A percentile compares a stretch with the other conserved stretches of the same genome.
phyloP scores from a whole-genome alignment of 2,797 vertebrate species.

The Hippopotamyrus pictus region DNA sequence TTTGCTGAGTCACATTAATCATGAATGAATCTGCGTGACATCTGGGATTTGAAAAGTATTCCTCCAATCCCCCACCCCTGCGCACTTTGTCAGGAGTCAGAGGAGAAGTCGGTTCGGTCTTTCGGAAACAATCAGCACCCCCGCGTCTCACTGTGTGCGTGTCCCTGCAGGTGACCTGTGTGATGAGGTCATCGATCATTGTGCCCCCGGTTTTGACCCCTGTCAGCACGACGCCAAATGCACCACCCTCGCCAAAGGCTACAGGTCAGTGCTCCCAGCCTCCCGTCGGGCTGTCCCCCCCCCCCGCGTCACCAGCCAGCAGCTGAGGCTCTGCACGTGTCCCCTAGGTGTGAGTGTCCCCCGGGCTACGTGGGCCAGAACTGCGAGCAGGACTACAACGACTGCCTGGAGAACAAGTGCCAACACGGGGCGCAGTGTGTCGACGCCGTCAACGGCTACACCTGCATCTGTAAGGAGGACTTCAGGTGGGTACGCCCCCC shows the following conservation, averaged over 20 bases:
- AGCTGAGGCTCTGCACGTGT: neutral
- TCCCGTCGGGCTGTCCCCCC: neutral
- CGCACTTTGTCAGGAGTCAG: neutral
- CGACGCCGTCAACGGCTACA: constrained; percentile 84
- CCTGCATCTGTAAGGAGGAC: constrained; percentile 82
- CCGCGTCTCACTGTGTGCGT: constrained; percentile 12
- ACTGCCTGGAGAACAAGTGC: constrained; percentile 83
- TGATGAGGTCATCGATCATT: constrained; percentile 85
- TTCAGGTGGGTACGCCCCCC: constrained; percentile 73
- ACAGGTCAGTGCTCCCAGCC: constrained; percentile 65
- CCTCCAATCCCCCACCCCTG: neutral
- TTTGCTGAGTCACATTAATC: neutral
- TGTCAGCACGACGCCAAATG: constrained; percentile 93
- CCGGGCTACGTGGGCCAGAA: constrained; percentile 83
- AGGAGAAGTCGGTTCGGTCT: neutral
- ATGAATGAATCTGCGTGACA: neutral
- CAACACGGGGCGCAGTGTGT: constrained; percentile 84
- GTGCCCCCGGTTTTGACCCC: constrained; percentile 76
- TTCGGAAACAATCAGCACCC: neutral
- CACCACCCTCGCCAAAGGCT: constrained; percentile 68
- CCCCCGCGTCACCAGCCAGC: neutral
- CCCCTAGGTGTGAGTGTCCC: constrained; percentile 71
- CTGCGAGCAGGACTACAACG: constrained; percentile 80
- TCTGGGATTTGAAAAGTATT: neutral
- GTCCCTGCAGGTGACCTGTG: constrained; percentile 82